A percentile compares a stretch with the other conserved stretches of the same genome.
Conservation (phyloP, 2,797 vertebrate species). For the Enteromius treurensis region DNA sequence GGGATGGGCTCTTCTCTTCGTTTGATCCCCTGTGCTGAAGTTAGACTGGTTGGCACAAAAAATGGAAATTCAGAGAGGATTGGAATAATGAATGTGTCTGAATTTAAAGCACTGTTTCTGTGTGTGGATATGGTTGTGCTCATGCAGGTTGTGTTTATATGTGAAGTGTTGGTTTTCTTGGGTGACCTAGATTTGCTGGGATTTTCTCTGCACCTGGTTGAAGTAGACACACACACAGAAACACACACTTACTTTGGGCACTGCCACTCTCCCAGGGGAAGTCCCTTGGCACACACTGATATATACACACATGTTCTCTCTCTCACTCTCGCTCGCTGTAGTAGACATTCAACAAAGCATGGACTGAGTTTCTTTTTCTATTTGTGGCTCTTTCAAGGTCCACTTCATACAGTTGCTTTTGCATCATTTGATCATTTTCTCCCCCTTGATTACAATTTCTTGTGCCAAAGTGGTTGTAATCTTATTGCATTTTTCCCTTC, state of each 20-base stretch:
- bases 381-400: conserved; percentile 24
- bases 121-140: conserved; percentile 6
- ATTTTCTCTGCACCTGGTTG: conserved; percentile 39
- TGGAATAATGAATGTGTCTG: conserved; percentile 23
- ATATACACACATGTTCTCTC: not conserved
- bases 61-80: conserved; percentile 22
- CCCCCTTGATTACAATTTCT: not conserved
- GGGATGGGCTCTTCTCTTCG: conserved; percentile 11
- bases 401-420: not conserved
- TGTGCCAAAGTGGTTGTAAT: not conserved
- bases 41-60: conserved; percentile 34
- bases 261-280: conserved; percentile 45
- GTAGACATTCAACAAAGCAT: conserved; percentile 9
- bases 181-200: conserved; percentile 37
- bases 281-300: conserved; percentile 51
- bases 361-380: not conserved
- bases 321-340: not conserved
- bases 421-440: not conserved
- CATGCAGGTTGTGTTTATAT: not conserved
- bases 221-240: conserved; percentile 18
- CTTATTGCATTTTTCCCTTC: not conserved
- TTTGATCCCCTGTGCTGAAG: conserved; percentile 34
- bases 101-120: conserved; percentile 19
- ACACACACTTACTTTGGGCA: conserved; percentile 34
- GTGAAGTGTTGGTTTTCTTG: conserved; percentile 10